Conservation (phyloP, 2,113 vertebrate genomes). For the Rutilus rutilus region DNA sequence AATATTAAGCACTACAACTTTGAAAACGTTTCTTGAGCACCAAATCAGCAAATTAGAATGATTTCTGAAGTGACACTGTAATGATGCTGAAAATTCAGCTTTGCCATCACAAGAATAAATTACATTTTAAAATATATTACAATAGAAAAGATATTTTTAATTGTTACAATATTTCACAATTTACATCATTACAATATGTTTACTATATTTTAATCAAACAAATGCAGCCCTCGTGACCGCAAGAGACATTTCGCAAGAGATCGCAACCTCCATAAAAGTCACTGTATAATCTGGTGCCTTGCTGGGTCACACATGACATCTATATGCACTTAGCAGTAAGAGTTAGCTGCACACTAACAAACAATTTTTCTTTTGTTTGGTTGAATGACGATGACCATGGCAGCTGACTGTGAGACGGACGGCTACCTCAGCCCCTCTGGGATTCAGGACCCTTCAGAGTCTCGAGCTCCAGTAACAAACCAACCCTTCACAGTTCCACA, state of each 20-base stretch:
- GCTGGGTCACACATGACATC: neutral
- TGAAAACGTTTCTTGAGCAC: no score
- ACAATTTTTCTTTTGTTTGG: neutral
- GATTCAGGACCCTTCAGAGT: conserved; percentile 72
- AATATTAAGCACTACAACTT: neutral
- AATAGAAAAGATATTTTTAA: neutral
- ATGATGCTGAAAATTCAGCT: no score
- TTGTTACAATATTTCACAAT: neutral
- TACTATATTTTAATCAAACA: neutral
- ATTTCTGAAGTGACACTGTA: no score
- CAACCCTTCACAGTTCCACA: conserved; percentile 48
- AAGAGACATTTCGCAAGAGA: neutral
- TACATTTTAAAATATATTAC: neutral
- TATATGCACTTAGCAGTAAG: neutral
- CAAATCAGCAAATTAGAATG: no score
- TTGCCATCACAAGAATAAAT: neutral
- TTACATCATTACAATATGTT: neutral
- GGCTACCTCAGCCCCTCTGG: conserved; percentile 83
- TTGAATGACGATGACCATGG: conserved; percentile 34
- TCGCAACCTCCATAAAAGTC: neutral
- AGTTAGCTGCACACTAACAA: neutral
- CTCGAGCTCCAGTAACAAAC: conserved; percentile 40
- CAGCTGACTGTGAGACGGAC: conserved; percentile 86
- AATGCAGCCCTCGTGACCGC: neutral
- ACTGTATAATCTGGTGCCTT: neutral